Percentiles rank a stretch among this genome's conserved stretches.
Conservation (phyloP, 2,797 vertebrate genomes). For the Phrynocephalus vlangalii region DNA sequence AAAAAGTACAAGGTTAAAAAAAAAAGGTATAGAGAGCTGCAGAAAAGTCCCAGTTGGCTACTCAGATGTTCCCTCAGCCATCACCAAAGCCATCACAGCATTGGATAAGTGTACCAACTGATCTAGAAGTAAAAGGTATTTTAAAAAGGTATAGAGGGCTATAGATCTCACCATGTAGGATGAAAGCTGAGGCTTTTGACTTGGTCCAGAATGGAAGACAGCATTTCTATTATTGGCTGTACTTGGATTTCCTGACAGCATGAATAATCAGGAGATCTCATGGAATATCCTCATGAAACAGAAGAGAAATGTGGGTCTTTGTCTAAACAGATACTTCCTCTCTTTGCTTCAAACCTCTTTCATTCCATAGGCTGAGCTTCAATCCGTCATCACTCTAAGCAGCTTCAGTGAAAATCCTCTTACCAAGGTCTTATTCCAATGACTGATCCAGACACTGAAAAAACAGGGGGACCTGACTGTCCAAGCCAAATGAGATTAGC, state of each 20-base stretch:
- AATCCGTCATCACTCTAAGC: slow-evolving; percentile 15
- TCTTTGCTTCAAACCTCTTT: slow-evolving; percentile 24
- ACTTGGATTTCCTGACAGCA: slow-evolving; percentile 26
- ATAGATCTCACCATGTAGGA: neutral
- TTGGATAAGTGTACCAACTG: neutral
- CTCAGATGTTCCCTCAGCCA: neutral
- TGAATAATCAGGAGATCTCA: slow-evolving; percentile 4
- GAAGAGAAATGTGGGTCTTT: slow-evolving; percentile 11
- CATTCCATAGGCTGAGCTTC: slow-evolving; percentile 23
- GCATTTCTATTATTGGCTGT: neutral
- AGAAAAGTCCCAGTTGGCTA: neutral
- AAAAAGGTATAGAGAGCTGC: neutral
- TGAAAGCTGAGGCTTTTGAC: neutral
- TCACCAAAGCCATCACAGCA: neutral
- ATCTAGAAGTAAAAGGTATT: neutral
- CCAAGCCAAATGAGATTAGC: slow-evolving; percentile 29
- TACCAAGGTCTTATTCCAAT: slow-evolving; percentile 20
- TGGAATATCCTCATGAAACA: neutral
- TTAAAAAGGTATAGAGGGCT: neutral
- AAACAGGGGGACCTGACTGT: neutral
- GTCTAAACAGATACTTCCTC: neutral
- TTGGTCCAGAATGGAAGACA: neutral
- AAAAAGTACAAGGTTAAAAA: neutral
- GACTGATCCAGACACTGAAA: slow-evolving; percentile 8
- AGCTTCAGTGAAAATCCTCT: slow-evolving; percentile 30